Conservation (phyloP, 2,113 vertebrate genomes). For the Psilopogon haemacephalus region DNA sequence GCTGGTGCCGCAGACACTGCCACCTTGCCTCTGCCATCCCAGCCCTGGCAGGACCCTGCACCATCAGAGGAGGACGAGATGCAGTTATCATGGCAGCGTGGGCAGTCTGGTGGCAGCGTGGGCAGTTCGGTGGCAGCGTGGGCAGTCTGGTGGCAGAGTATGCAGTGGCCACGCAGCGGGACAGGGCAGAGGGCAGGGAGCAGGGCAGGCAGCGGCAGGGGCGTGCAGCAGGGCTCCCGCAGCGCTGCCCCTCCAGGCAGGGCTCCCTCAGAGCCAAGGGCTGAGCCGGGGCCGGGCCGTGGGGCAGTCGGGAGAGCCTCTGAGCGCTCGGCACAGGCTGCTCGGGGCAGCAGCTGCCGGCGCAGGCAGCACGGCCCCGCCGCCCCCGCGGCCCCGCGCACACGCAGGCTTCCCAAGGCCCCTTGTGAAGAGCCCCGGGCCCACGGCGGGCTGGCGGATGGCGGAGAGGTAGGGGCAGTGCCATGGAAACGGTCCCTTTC, state of each 20-base stretch:
- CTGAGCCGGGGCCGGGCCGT: slow-evolving; percentile 74
- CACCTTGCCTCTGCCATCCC: accelerated
- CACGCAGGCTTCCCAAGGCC: slow-evolving; percentile 5
- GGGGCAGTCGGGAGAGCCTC: slow-evolving; percentile 76
- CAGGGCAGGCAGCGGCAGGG: not conserved
- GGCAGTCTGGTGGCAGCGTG: not conserved
- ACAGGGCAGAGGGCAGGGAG: not conserved
- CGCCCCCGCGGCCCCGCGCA: slow-evolving; percentile 69
- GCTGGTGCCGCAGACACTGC: accelerated
- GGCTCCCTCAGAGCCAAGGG: slow-evolving; percentile 15
- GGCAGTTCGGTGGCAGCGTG: too few relatives aligned
- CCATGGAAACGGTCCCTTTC: slow-evolving; percentile 95
- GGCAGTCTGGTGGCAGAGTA: too few relatives aligned
- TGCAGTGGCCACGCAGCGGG: accelerated
- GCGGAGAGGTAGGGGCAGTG: slow-evolving; percentile 80
- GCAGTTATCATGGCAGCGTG: accelerated
- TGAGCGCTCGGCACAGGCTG: slow-evolving; percentile 69
- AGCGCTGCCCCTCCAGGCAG: slow-evolving; percentile 10
- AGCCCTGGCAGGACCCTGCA: not conserved
- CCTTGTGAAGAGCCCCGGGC: slow-evolving; percentile 81
- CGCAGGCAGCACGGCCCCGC: slow-evolving; percentile 72
- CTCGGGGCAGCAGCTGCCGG: slow-evolving; percentile 83
- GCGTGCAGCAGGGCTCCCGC: slow-evolving; percentile 21
- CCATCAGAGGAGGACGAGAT: accelerated
- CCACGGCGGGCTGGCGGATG: slow-evolving; percentile 82